Evolutionary conservation across 2,113 vertebrate species (phyloP), one percentile per base, ranked within the genome.

Genomic region (Catharus minimus): DNA sequence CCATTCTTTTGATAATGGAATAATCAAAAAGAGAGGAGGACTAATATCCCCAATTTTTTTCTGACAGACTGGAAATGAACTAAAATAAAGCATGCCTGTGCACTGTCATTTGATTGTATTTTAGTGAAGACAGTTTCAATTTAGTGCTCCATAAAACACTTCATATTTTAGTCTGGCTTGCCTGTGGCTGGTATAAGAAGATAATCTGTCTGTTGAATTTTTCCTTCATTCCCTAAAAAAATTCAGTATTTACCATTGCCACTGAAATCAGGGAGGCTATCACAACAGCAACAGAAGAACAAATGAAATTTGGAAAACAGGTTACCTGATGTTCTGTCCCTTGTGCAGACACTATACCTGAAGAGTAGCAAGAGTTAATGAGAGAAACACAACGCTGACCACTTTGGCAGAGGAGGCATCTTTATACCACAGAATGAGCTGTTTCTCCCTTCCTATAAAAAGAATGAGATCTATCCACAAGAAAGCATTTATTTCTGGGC

Each of bases 1-100:
- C 92, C 91, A 82, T 92, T 96, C 95, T 95, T 94, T 91, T 44
- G 38, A 95, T 94, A 97, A 97, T 57, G 94, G 94, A 97, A 97
- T 97, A 97, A 96, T 97, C 95, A 97, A 96, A 96, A 80, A 88
- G 92, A 94, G 91, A 94, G 73, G 50, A 91, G 85, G 76, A 93
- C 60, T 86, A 82, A 93, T 95, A 89, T 89, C 69, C 81, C 68
- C 52, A 73, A 26, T 93, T 95, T 94, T 95, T 95, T 94, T 72
- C 92, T 97, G 96, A 95, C 95, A 96, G 91, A 50, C 11, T 76
- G 71, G 76, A 95, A 96, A 86, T 89, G 75, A 96, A 94, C 88
- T 89, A 88, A 96, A 96, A 92, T 84, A 90, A 96, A 93, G 74
- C 76, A 92, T 10, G 57, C 30, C 58, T 38, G 7, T 84, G 74